phyloP scores from a whole-genome alignment of 2,113 vertebrate genomes.

The Scytalopus superciliaris region DNA sequence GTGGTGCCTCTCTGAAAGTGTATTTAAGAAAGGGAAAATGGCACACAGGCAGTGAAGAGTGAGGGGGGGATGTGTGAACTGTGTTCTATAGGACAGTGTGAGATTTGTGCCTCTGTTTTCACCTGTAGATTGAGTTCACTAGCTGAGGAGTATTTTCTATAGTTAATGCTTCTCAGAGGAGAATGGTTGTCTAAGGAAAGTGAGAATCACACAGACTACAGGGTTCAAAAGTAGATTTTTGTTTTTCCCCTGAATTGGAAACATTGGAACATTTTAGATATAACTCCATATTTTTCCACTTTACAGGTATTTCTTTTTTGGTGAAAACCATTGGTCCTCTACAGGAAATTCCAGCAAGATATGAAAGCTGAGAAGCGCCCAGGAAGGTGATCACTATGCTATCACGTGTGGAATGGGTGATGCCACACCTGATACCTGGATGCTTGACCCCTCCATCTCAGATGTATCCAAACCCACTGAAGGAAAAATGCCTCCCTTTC shows the following conservation, averaged over 20 bases:
- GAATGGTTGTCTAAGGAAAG: neutral
- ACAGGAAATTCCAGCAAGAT: neutral
- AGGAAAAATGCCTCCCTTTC: neutral
- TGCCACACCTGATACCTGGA: neutral
- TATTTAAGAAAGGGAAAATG: neutral
- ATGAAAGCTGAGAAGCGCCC: fast-evolving
- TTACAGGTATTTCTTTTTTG: neutral
- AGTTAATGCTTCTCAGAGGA: neutral
- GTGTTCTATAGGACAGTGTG: neutral
- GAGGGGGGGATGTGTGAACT: neutral
- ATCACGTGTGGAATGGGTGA: neutral
- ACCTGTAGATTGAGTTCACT: neutral
- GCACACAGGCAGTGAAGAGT: neutral
- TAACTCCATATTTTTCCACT: neutral
- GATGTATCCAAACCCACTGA: neutral
- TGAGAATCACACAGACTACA: neutral
- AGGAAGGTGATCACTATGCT: neutral
- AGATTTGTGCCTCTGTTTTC: neutral
- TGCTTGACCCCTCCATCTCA: neutral
- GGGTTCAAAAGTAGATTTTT: neutral
- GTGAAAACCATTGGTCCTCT: neutral
- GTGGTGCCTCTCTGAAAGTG: fast-evolving
- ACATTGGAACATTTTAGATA: neutral
- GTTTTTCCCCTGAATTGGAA: neutral
- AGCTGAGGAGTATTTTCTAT: neutral